Conservation (phyloP, 92 coral and sea anemone genomes). For the Montipora capitata region DNA sequence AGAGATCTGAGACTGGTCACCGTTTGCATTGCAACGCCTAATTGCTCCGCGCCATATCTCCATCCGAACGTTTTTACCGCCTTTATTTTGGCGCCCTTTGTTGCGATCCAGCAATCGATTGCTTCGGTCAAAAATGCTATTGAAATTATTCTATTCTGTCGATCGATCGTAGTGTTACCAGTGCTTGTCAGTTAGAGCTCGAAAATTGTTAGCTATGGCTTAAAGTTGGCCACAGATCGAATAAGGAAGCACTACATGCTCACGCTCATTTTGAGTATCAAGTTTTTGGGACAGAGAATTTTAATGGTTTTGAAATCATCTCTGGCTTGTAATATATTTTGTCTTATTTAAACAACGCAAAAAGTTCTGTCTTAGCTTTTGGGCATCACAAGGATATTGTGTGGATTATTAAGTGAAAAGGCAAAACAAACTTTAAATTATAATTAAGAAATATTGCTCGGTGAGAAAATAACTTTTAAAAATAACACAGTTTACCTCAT, state of each 20-base stretch:
- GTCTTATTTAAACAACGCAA: too few relatives aligned
- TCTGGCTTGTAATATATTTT: too few relatives aligned
- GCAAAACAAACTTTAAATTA: too few relatives aligned
- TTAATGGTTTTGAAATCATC: too few relatives aligned
- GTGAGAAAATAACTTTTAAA: too few relatives aligned
- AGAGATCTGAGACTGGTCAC: neutral
- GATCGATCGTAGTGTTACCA: neutral
- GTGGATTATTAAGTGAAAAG: too few relatives aligned
- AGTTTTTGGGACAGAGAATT: too few relatives aligned
- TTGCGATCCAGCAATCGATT: neutral
- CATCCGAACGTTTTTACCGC: constrained; percentile 27
- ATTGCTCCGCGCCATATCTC: constrained; percentile 26
- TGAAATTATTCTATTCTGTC: neutral
- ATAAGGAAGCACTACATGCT: neutral
- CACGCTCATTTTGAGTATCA: neutral
- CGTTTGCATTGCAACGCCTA: constrained; percentile 23
- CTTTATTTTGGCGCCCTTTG: constrained; percentile 53
- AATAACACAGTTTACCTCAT: too few relatives aligned
- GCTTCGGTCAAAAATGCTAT: neutral
- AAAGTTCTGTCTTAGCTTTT: too few relatives aligned
- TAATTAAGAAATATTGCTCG: too few relatives aligned
- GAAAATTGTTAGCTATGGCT: neutral
- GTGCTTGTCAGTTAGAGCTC: neutral
- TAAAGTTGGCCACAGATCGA: neutral
- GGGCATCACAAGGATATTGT: too few relatives aligned